These are phyloP conservation scores for Zaprionus davidi DNA, from an alignment of 1,140 invertebrate species.

Conservation along the genomic window DNA sequence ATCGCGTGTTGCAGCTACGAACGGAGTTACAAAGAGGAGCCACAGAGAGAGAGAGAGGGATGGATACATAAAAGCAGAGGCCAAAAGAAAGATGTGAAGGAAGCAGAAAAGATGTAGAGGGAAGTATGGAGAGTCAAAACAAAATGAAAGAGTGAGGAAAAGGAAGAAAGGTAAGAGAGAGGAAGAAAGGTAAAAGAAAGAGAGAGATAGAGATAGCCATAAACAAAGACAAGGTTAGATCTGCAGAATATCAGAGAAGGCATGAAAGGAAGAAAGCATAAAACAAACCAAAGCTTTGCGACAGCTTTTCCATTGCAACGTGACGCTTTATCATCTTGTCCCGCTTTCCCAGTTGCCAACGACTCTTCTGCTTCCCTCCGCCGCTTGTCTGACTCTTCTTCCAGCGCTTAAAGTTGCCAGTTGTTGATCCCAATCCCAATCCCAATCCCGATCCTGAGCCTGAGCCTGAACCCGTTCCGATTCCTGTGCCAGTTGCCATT, in stretches of 20 bases:
- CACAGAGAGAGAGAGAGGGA: slow-evolving; percentile 1
- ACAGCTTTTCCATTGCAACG: slow-evolving; percentile 31
- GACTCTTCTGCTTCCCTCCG: slow-evolving; percentile 11
- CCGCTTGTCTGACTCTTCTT: slow-evolving; percentile 48
- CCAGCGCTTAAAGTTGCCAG: slow-evolving; percentile 62
- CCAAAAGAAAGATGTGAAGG: neutral
- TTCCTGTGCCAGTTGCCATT: neutral
- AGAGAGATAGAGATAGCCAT: neutral
- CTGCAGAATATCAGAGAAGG: neutral
- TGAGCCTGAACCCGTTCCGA: neutral
- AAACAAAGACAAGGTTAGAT: neutral
- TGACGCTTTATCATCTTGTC: slow-evolving; percentile 33
- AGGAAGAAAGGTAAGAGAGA: neutral
- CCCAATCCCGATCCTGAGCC: neutral
- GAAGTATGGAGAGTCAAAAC: neutral
- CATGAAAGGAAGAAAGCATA: slow-evolving; percentile 35
- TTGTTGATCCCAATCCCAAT: neutral
- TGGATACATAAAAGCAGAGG: slow-evolving; percentile 2
- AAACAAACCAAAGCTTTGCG: slow-evolving; percentile 62
- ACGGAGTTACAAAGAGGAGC: slow-evolving; percentile 25
- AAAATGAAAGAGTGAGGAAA: neutral
- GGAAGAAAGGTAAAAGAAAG: neutral
- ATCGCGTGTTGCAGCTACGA: slow-evolving; percentile 35
- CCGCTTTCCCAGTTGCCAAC: neutral
- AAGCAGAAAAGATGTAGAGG: neutral